phyloP scores from a whole-genome alignment of 2,797 vertebrate species.

The Mus caroli region DNA sequence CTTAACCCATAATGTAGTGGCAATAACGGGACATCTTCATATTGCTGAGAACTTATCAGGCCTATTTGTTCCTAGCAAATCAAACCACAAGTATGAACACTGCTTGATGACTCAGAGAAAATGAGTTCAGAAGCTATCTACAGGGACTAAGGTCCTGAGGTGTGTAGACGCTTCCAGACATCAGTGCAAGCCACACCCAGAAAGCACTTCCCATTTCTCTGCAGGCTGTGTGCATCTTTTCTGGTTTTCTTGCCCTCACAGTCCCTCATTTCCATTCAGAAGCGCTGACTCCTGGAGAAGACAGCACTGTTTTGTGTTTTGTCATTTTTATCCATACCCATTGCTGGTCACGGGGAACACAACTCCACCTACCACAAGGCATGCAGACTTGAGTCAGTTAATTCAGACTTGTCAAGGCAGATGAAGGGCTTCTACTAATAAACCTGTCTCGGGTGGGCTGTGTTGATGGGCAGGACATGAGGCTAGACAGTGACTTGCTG shows the following conservation, averaged over 20 bases:
- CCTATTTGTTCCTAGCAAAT: conserved; percentile 28
- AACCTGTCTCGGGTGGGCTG: background rate
- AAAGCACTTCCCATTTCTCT: background rate
- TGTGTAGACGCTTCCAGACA: background rate
- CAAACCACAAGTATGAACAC: conserved; percentile 23
- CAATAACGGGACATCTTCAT: background rate
- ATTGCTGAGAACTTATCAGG: background rate
- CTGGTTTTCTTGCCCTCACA: background rate
- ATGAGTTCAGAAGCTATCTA: background rate
- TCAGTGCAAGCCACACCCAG: background rate
- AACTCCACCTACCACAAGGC: background rate
- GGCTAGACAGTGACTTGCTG: background rate
- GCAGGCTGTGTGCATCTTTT: background rate
- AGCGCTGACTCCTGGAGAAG: background rate
- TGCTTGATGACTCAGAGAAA: conserved; percentile 3
- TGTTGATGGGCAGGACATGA: background rate
- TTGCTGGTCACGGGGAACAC: background rate
- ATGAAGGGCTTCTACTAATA: conserved; percentile 23
- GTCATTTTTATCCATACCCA: background rate
- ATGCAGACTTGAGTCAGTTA: background rate
- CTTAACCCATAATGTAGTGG: background rate
- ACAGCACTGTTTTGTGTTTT: background rate
- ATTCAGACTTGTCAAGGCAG: conserved; percentile 26
- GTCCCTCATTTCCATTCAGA: conserved; percentile 51
- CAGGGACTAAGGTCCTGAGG: background rate